phyloP scores from a whole-genome alignment of 2,888 invertebrate genomes.

The Cosmia pyralina region DNA sequence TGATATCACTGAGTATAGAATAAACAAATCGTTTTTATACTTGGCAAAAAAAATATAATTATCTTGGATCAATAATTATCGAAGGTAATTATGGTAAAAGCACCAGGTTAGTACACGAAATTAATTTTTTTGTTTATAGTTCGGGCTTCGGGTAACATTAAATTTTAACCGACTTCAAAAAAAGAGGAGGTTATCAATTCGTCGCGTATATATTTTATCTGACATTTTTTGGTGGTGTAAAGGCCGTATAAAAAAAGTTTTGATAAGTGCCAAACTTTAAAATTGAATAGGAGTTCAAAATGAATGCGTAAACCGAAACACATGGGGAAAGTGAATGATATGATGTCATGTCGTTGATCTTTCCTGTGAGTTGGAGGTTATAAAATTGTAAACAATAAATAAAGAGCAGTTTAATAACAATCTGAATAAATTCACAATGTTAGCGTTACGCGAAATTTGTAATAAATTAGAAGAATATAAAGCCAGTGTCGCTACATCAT shows the following conservation, averaged over 20 bases:
- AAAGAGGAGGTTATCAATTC: too few relatives aligned
- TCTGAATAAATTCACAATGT: constrained; percentile 42
- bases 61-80: too few relatives aligned
- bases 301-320: constrained; percentile 17
- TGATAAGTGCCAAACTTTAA: not conserved
- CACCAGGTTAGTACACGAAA: too few relatives aligned
- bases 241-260: too few relatives aligned
- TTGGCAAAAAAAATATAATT: not conserved
- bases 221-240: too few relatives aligned
- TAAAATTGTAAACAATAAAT: constrained; percentile 49
- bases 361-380: constrained; percentile 45
- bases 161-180: too few relatives aligned
- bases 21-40: not conserved
- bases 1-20: too few relatives aligned
- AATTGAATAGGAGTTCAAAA: not conserved
- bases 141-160: too few relatives aligned
- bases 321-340: constrained; percentile 7
- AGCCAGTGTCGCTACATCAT: constrained; percentile 68
- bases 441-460: constrained; percentile 69
- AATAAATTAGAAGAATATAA: constrained; percentile 75
- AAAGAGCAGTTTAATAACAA: not conserved
- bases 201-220: too few relatives aligned
- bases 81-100: too few relatives aligned
- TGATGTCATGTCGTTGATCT: constrained; percentile 52
- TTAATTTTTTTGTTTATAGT: too few relatives aligned